Percentiles rank a stretch among this genome's conserved stretches.
These are phyloP conservation scores for Menidia menidia DNA, from an alignment of 2,797 vertebrate species.

Conservation along the genomic window DNA sequence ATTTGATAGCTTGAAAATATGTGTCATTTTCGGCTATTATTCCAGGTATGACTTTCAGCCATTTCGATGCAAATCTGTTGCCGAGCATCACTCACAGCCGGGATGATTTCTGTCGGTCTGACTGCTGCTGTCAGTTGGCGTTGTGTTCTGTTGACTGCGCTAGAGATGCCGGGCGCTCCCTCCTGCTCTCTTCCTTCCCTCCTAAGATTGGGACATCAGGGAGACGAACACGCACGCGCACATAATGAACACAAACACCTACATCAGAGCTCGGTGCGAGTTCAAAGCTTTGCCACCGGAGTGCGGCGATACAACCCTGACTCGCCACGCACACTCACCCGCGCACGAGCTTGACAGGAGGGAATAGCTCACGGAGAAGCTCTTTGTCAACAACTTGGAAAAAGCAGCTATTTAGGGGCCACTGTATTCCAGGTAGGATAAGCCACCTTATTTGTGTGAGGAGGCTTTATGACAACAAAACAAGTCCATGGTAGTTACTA, in stretches of 20 bases:
- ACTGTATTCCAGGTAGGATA: constrained; percentile 79
- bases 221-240: constrained; percentile 31
- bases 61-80: constrained; percentile 26
- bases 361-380: constrained; percentile 69
- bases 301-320: constrained; percentile 45
- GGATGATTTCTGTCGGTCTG: constrained; percentile 16
- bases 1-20: constrained; percentile 39
- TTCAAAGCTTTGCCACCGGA: constrained; percentile 54
- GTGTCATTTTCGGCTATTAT: constrained; percentile 25
- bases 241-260: constrained; percentile 37
- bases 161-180: constrained; percentile 62
- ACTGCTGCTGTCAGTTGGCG: constrained; percentile 25
- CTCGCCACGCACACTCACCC: constrained; percentile 17
- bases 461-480: constrained; percentile 64
- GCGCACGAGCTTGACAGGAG: constrained; percentile 47
- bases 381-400: constrained; percentile 83
- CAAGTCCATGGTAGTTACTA: constrained; percentile 58
- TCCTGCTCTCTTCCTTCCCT: constrained; percentile 37
- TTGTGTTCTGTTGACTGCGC: constrained; percentile 65
- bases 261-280: constrained; percentile 32
- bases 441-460: constrained; percentile 72
- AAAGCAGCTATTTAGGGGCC: constrained; percentile 78
- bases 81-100: constrained; percentile 1
- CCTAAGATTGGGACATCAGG: constrained; percentile 46
- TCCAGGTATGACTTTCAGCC: constrained; percentile 20